phyloP scores from a whole-genome alignment of 1,140 invertebrate genomes.

The Drosophila teissieri region DNA sequence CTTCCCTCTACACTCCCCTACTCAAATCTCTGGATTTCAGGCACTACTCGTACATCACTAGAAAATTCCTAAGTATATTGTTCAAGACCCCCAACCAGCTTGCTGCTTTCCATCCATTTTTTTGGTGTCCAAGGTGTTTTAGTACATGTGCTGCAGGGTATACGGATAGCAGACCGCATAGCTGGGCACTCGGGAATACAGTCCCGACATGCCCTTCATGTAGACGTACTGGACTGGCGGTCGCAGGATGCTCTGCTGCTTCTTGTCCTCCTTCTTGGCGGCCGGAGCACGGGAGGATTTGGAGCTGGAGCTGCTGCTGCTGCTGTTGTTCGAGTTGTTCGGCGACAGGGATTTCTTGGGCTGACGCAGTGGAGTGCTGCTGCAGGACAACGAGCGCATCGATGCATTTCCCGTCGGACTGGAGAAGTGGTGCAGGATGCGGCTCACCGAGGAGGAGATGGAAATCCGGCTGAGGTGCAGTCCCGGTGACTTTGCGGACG shows the following conservation, averaged over 20 bases:
- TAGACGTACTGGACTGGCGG: slow-evolving; percentile 80
- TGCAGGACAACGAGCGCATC: slow-evolving; percentile 87
- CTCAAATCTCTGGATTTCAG: slow-evolving; percentile 44
- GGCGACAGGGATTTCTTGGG: slow-evolving; percentile 56
- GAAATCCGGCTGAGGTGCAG: slow-evolving; percentile 77
- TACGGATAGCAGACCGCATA: slow-evolving; percentile 80
- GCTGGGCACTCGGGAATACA: slow-evolving; percentile 78
- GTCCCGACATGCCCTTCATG: slow-evolving; percentile 84
- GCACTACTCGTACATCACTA: slow-evolving; percentile 74
- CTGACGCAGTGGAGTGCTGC: slow-evolving; percentile 85
- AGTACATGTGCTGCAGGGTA: slow-evolving; percentile 74
- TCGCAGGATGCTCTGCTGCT: slow-evolving; percentile 84
- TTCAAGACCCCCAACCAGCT: slow-evolving; percentile 44
- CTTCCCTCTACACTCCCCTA: neutral
- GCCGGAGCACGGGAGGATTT: slow-evolving; percentile 29
- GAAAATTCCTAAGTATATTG: slow-evolving; percentile 28
- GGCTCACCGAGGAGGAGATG: slow-evolving; percentile 87
- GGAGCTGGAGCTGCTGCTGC: slow-evolving; percentile 43
- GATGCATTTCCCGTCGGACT: slow-evolving; percentile 74
- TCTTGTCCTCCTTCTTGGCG: slow-evolving; percentile 74
- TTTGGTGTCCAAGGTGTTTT: neutral
- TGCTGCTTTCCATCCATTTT: slow-evolving; percentile 12
- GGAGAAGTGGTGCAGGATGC: slow-evolving; percentile 88
- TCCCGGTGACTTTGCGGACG: slow-evolving; percentile 51
- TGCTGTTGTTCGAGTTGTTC: slow-evolving; percentile 48